phyloP scores from a whole-genome alignment of 2,797 vertebrate species.

The Sphaeramia orbicularis region DNA sequence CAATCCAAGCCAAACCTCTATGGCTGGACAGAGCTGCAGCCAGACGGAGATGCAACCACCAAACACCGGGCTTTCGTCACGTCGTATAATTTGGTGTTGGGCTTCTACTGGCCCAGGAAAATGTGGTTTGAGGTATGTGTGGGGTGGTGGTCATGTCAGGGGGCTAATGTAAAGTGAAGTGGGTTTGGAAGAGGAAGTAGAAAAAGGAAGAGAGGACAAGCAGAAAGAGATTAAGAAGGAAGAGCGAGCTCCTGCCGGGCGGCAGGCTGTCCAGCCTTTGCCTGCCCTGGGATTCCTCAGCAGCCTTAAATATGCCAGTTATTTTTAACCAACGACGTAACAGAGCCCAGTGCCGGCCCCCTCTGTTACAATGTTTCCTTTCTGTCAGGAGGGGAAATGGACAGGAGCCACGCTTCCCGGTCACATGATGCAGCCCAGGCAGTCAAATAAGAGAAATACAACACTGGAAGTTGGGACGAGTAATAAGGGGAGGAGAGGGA shows the following conservation, averaged over 20 bases:
- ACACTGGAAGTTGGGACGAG: slow-evolving; percentile 63
- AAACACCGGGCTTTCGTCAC: slow-evolving; percentile 60
- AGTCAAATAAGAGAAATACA: slow-evolving; percentile 88
- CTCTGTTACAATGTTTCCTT: slow-evolving; percentile 93
- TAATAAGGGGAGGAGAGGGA: slow-evolving; percentile 48
- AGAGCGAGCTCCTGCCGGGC: slow-evolving; percentile 78
- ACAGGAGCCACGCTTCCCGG: slow-evolving; percentile 95
- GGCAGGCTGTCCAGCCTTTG: slow-evolving; percentile 90
- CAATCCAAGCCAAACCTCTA: slow-evolving; percentile 45
- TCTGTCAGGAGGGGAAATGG: slow-evolving; percentile 96
- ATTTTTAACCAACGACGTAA: slow-evolving; percentile 99
- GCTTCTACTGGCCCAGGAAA: slow-evolving; percentile 42
- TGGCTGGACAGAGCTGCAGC: slow-evolving; percentile 51
- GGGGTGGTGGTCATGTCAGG: slow-evolving; percentile 44
- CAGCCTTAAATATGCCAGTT: slow-evolving; percentile 98
- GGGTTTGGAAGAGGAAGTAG: slow-evolving; percentile 44
- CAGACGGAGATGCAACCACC: slow-evolving; percentile 19
- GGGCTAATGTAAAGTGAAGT: slow-evolving; percentile 34
- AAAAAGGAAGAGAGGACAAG: slow-evolving; percentile 46
- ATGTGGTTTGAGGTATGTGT: slow-evolving; percentile 35
- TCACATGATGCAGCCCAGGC: slow-evolving; percentile 87
- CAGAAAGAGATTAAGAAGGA: slow-evolving; percentile 52
- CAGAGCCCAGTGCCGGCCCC: slow-evolving; percentile 87
- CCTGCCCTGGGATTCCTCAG: slow-evolving; percentile 94
- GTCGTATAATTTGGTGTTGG: slow-evolving; percentile 48